phyloP scores from a whole-genome alignment of 1,140 invertebrate species.

The Mizuhopecten yessoensis region DNA sequence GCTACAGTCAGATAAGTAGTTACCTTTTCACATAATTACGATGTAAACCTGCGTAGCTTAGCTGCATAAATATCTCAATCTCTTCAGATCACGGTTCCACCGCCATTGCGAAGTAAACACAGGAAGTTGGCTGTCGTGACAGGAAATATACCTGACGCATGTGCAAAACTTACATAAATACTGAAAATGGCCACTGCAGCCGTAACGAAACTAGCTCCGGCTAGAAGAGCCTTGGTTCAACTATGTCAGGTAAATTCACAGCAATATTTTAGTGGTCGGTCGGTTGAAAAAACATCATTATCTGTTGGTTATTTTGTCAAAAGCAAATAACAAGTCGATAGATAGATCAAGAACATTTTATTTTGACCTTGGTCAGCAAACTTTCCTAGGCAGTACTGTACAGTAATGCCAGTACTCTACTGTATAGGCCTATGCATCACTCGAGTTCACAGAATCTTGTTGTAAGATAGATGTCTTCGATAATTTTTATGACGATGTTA shows the following conservation, averaged over 20 bases:
- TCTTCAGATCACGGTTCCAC: background rate
- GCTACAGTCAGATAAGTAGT: background rate
- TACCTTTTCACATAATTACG: background rate
- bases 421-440: no score
- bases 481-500: no score
- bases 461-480: no score
- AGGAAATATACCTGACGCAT: constrained; percentile 43
- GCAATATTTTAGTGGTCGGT: background rate
- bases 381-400: no score
- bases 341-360: background rate
- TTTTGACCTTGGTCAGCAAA: no score
- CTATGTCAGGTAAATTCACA: constrained; percentile 70
- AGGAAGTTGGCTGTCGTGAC: background rate
- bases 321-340: background rate
- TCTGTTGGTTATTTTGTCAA: background rate
- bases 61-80: background rate
- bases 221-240: constrained; percentile 67
- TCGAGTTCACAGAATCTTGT: no score
- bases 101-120: background rate
- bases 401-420: no score
- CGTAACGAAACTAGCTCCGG: constrained; percentile 68
- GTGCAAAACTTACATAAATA: constrained; percentile 51
- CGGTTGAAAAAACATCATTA: background rate
- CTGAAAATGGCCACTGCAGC: constrained; percentile 65
- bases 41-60: background rate